Evolutionary conservation across 2,113 vertebrate genomes (phyloP), one percentile per base, ranked within the genome.

Genomic region (Ammodytes dubius): DNA sequence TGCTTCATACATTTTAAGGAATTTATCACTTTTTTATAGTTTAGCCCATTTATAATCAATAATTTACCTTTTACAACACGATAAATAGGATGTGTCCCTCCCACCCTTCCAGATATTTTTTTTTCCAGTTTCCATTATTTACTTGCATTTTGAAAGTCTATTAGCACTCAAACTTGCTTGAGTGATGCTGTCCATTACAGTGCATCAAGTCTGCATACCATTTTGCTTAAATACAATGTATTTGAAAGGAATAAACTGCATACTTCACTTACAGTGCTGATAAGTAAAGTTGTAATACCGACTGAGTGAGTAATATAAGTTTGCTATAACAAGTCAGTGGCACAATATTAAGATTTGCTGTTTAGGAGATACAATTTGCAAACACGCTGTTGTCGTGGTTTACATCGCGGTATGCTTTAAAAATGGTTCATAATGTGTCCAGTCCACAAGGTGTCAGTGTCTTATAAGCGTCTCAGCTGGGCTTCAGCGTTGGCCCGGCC

Each of bases 361-460:
- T 47, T 13, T 5, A 58, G 2, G 5, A 47, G 6, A 0, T 15
- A 15, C 2, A 67, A 49, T 0, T 71, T 61, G 4, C n/a, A 35
- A 61, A 15, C 6, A 72, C 1, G 1, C 2, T 35, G 0, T 0
- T n/a, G 2, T 63, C 17, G 2, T 1, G 6, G 0, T 58, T 67
- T 17, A 57, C 19, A 9, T 43, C 2, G 0, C 1, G 2, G 7
- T 5, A 45, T 68, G 5, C 8, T 42, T 64, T 4, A 3, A 5
- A 52, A 1, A 1, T 0, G 1, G 0, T 0, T 17, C 1, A 15
- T 61, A 0, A 13, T 27, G 12, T 19, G 2, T 17, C 4, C 8
- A 6, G 7, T 74, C 91, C 91, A 92, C 85, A 70, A 14, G 89
- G 81, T 87, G 92, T 88, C 92, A 91, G 87, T 91, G 70, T 89